Evolutionary conservation across 2,113 vertebrate genomes (phyloP), one percentile per base, ranked within the genome.

Genomic region (Perognathus longimembris): DNA sequence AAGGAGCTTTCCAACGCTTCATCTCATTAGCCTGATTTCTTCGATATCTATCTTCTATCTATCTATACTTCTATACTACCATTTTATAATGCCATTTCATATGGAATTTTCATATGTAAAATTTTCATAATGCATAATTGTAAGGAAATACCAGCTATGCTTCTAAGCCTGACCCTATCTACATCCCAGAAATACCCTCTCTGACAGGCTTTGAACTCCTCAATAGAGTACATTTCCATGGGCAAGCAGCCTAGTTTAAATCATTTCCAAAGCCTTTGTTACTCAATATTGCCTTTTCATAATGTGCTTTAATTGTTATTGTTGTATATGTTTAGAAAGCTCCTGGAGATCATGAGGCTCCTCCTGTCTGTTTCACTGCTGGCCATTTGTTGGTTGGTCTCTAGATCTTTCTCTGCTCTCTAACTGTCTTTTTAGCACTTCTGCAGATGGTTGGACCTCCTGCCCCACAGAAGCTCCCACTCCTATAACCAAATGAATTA

Each of bases 291-390:
- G 97, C 85, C 96, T 97, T 97, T 97, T 97, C 96, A 97, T 98
- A 97, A 98, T 98, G 96, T 59, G 0, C 96, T 96, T 97, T 97
- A 96, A 97, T 97, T 97, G 94, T 82, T 97, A 97, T 97, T 97
- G 96, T 97, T 97, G 92, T 91, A 69, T 78, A 15, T 40, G 84
- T 95, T 96, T 77, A 3, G 94, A 89, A 95, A 75, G 73, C 61
- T 77, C 94, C 81, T 34, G 64, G 90, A 93, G 88, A 82, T 90
- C 94, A 96, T 88, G 0, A 0, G 97, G 88, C 26, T 20, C 0
- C 94, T 26, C 77, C 92, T 2, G 12, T 91, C 82, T 74, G 40
- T 77, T 78, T 85, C 79, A 87, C 12, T 0, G 77, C 67, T 92
- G 76, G 54, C 89, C 0, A 2, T 73, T 90, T 77, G 40, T 42